Base-by-base conservation (phyloP, 2,888 invertebrate species). In the Drosophila prostipennis region DNA sequence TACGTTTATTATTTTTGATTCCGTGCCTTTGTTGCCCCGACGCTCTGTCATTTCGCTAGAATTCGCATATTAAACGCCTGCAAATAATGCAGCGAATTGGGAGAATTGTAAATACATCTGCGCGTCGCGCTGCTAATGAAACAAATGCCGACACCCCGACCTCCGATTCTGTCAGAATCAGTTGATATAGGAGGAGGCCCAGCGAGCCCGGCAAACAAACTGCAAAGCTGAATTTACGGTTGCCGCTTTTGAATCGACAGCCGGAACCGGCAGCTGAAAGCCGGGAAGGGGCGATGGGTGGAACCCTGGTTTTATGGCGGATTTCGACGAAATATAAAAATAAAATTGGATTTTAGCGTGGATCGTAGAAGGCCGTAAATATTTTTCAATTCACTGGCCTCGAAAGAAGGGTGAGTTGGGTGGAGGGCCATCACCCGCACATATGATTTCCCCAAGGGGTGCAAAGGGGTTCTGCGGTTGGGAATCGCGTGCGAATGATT, bases 291-390 rank as follows among this genome's bases (percentile, higher is more conserved):
- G 29, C 7, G 29, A 0, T 14, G 7, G 45, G 42, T 43, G 45
- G 54, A 67, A 53, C 63, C 54, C 54, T n/a, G 60, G 72, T 79
- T 83, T 87, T 83, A 83, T 87, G 75, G 82, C 81, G 77, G 73
- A 84, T 84, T 84, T 80, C 77, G 68, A 72, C 73, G 61, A 76
- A 77, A 77, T 87, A 87, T 87, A 86, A 84, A 84, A 84, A 87
- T 87, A 79, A 84, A 87, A 84, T 84, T 84, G 87, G 83, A 84
- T 84, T 84, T 87, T 79, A 78, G 87, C 87, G 78, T 74, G 75
- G 79, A 84, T 81, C 79, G 77, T 79, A 72, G 79, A 87, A 77
- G 73, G 76, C 86, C 82, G 84, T 84, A 84, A 84, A 84, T 84
- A 84, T 84, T 85, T 87, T 87, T 87, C 87, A 87, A 85, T 87